Percentiles rank a stretch among this genome's conserved stretches.
Conservation (phyloP, 1,140 invertebrate genomes). For the Acromyrmex charruanus region DNA sequence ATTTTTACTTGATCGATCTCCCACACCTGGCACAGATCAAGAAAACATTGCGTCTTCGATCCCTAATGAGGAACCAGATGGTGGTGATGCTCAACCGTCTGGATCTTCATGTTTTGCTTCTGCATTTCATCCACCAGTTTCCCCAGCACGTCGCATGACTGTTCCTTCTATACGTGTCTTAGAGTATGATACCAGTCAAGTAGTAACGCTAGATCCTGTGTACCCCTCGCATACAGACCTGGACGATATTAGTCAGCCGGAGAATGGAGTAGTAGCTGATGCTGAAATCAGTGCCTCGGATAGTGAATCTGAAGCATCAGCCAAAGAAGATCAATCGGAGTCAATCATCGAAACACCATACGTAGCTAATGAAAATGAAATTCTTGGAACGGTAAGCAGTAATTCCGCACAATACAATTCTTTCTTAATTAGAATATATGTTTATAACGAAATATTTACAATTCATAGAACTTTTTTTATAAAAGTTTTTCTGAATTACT, state of each 20-base stretch:
- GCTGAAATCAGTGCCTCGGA: constrained; percentile 87
- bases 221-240: constrained; percentile 84
- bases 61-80: constrained; percentile 65
- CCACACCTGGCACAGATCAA: constrained; percentile 72
- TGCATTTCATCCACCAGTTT: constrained; percentile 37
- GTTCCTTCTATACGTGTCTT: constrained; percentile 82
- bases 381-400: constrained; percentile 89
- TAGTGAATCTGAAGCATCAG: constrained; percentile 86
- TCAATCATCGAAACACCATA: constrained; percentile 88
- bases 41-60: constrained; percentile 51
- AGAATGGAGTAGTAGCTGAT: constrained; percentile 84
- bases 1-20: constrained; percentile 79
- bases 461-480: background rate
- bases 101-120: constrained; percentile 51
- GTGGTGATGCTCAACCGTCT: constrained; percentile 55
- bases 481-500: background rate
- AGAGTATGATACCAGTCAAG: constrained; percentile 81
- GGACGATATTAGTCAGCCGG: constrained; percentile 85
- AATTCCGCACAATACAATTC: constrained; percentile 10
- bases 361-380: constrained; percentile 89
- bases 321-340: constrained; percentile 86
- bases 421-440: constrained; percentile 19
- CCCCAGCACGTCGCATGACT: constrained; percentile 79
- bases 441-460: background rate
- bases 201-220: constrained; percentile 85